Percentiles rank a stretch among this genome's conserved stretches.
Conservation (phyloP, 1,140 invertebrate genomes). For the Drosophila persimilis region DNA sequence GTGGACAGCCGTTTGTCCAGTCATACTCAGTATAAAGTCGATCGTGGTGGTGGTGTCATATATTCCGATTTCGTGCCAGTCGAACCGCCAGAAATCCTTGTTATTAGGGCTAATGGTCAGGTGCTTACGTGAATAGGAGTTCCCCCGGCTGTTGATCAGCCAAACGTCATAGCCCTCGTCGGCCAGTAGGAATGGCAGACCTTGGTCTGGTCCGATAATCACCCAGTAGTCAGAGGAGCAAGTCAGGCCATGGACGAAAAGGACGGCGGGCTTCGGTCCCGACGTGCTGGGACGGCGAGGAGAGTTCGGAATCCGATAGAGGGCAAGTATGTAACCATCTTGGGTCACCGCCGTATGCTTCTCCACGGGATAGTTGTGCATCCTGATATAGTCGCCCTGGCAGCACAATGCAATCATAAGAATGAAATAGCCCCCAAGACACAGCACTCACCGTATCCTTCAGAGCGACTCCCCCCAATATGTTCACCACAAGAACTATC, state of each 20-base stretch:
- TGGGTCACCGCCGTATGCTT: slow-evolving; percentile 82
- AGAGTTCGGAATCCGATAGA: slow-evolving; percentile 75
- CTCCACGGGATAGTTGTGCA: slow-evolving; percentile 85
- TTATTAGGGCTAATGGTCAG: neutral
- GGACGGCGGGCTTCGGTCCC: slow-evolving; percentile 79
- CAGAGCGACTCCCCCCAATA: neutral
- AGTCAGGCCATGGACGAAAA: slow-evolving; percentile 89
- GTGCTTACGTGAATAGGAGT: slow-evolving; percentile 12
- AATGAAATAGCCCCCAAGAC: too few species aligned
- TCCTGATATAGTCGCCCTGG: slow-evolving; percentile 16
- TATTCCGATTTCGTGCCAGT: slow-evolving; percentile 26
- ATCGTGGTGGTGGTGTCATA: slow-evolving; percentile 17
- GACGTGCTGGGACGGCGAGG: slow-evolving; percentile 4
- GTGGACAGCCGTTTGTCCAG: slow-evolving; percentile 4
- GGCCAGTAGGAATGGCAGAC: slow-evolving; percentile 84
- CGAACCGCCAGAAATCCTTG: slow-evolving; percentile 14
- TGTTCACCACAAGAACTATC: neutral
- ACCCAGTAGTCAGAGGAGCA: slow-evolving; percentile 88
- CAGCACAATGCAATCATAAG: neutral
- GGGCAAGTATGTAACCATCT: slow-evolving; percentile 84
- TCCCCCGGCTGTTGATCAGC: slow-evolving; percentile 81
- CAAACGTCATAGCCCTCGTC: slow-evolving; percentile 88
- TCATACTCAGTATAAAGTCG: slow-evolving; percentile 4
- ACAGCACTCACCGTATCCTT: neutral
- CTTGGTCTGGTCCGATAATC: slow-evolving; percentile 86